phyloP scores from a whole-genome alignment of 2,797 vertebrate species.

The Diglossa cyanea region DNA sequence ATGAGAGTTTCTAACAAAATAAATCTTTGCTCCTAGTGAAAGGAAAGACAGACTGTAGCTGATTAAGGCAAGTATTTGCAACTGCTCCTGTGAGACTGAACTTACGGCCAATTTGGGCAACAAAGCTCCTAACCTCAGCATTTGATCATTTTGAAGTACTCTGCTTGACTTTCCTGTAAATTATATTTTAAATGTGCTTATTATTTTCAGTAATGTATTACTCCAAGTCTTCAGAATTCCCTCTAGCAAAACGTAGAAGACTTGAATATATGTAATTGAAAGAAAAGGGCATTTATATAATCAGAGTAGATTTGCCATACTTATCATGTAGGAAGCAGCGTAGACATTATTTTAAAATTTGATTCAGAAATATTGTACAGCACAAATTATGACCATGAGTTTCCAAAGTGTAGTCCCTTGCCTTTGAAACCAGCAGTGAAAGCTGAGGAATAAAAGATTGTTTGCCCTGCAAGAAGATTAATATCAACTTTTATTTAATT shows the following conservation, averaged over 20 bases:
- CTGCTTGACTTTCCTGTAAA: not conserved
- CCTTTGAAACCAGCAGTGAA: not conserved
- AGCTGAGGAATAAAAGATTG: not conserved
- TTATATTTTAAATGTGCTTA: not conserved
- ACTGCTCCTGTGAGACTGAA: not conserved
- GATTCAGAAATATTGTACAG: not conserved
- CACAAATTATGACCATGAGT: not conserved
- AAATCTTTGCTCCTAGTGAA: not conserved
- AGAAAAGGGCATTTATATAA: not conserved
- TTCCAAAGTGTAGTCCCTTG: not conserved
- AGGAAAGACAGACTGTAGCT: not conserved
- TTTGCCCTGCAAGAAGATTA: not conserved
- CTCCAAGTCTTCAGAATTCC: not conserved
- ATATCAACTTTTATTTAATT: not conserved
- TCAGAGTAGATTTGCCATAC: not conserved
- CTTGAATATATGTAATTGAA: not conserved
- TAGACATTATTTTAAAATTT: not conserved
- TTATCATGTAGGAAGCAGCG: not conserved
- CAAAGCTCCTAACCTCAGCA: not conserved
- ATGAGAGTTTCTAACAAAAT: not conserved
- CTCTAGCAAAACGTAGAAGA: not conserved
- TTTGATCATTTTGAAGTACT: not conserved
- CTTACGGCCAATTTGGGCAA: not conserved
- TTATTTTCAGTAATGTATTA: not conserved
- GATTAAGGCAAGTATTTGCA: not conserved